Conservation (phyloP, 2,797 vertebrate genomes). For the Momotus momota region DNA sequence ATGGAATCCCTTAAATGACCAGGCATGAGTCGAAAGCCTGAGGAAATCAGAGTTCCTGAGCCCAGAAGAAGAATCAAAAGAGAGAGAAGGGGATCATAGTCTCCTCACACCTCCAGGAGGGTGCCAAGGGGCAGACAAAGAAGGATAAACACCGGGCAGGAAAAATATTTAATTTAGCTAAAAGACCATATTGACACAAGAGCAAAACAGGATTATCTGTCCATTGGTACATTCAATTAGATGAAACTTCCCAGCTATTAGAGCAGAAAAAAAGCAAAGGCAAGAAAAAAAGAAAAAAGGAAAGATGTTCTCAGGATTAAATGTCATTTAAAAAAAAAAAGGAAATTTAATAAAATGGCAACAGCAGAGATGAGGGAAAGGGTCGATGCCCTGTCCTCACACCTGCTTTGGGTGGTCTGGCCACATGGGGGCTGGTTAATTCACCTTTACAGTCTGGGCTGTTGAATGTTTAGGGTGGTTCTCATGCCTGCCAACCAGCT, state of each 20-base stretch:
- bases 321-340: background rate
- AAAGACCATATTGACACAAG: background rate
- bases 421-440: background rate
- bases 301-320: background rate
- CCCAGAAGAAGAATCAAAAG: background rate
- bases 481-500: background rate
- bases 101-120: background rate
- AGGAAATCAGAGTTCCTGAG: background rate
- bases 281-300: background rate
- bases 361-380: background rate
- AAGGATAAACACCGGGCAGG: background rate
- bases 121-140: background rate
- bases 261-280: background rate
- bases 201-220: slow-evolving; percentile 23
- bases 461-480: background rate
- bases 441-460: background rate
- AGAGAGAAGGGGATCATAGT: background rate
- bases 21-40: background rate
- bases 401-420: background rate
- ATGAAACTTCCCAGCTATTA: background rate
- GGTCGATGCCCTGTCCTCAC: background rate
- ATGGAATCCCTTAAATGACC: background rate
- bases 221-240: slow-evolving; percentile 2
- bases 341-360: background rate
- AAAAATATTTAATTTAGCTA: slow-evolving; percentile 39